A percentile compares a stretch with the other conserved stretches of the same genome.
These are phyloP conservation scores for Craterocephalus amniculus DNA, from an alignment of 2,797 vertebrate genomes.

Conservation along the genomic window DNA sequence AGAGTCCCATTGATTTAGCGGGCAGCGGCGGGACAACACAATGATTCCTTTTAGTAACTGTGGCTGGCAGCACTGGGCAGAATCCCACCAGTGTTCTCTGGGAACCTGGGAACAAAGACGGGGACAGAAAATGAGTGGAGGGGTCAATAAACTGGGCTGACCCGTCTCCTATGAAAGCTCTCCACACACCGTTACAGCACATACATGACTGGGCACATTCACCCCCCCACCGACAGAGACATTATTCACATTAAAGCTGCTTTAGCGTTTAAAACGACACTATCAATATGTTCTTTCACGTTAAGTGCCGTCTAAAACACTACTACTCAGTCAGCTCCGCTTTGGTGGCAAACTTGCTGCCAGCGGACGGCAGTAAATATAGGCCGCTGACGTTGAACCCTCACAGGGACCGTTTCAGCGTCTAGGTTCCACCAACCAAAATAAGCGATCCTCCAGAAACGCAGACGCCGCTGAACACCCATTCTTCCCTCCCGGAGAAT, in stretches of 20 bases:
- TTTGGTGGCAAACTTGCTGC: conserved; percentile 35
- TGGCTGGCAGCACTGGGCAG: conserved; percentile 71
- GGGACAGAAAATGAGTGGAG: conserved; percentile 59
- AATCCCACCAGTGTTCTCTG: conserved; percentile 75
- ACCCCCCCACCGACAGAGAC: conserved; percentile 12
- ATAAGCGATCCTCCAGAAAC: conserved; percentile 35
- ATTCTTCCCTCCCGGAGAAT: conserved; percentile 46
- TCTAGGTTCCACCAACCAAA: conserved; percentile 28
- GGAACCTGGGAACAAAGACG: conserved; percentile 68
- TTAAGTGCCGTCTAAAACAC: conserved; percentile 36
- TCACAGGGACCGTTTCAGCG: conserved; percentile 18
- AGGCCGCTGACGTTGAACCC: conserved; percentile 42
- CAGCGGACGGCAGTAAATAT: conserved; percentile 57
- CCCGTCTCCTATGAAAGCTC: conserved; percentile 45
- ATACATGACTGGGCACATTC: conserved; percentile 59
- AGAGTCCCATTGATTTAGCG: conserved; percentile 72
- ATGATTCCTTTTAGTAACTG: conserved; percentile 76
- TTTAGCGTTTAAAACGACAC: conserved; percentile 24
- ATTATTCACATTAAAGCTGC: conserved; percentile 48
- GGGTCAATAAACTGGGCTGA: conserved; percentile 71
- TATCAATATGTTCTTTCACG: conserved; percentile 55
- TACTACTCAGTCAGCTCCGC: conserved; percentile 21
- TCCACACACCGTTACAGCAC: conserved; percentile 30
- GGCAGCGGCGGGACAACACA: conserved; percentile 71
- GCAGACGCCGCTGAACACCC: conserved; percentile 29